Percentiles rank a stretch among this genome's conserved stretches.
These are phyloP conservation scores for Syritta pipiens DNA, from an alignment of 2,888 invertebrate species.

Conservation along the genomic window DNA sequence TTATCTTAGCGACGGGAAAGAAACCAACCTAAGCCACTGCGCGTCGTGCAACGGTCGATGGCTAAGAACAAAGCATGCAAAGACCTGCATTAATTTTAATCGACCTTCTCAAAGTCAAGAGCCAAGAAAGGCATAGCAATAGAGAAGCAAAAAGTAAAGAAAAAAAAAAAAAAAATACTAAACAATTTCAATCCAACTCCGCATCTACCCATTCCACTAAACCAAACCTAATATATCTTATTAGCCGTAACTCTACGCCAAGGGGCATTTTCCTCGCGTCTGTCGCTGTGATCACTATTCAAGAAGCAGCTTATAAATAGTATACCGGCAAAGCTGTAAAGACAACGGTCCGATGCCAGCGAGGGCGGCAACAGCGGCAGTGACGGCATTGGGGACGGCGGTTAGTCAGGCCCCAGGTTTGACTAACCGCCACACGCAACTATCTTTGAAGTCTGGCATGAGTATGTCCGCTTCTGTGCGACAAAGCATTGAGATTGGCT, in stretches of 20 bases:
- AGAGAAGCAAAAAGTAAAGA: slow-evolving; percentile 22
- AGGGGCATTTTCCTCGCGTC: slow-evolving; percentile 37
- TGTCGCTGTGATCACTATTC: slow-evolving; percentile 19
- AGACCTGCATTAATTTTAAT: slow-evolving; percentile 53
- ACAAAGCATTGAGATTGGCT: slow-evolving; percentile 3
- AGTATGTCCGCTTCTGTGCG: slow-evolving; percentile 10
- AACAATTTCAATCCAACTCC: slow-evolving; percentile 20
- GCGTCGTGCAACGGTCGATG: slow-evolving; percentile 4
- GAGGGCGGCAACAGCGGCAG: too few species aligned
- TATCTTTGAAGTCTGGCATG: slow-evolving; percentile 38
- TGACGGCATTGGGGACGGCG: not conserved
- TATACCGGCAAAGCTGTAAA: slow-evolving; percentile 5
- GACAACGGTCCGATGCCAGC: not conserved
- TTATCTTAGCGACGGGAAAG: too few species aligned
- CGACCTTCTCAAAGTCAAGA: slow-evolving; percentile 61
- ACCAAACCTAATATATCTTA: slow-evolving; percentile 42
- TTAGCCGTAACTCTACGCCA: slow-evolving; percentile 26
- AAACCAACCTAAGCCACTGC: too few species aligned
- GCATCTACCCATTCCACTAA: slow-evolving; percentile 24
- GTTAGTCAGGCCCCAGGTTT: slow-evolving; percentile 20
- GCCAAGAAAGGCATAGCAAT: not conserved
- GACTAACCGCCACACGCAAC: slow-evolving; percentile 40
- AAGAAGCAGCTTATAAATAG: slow-evolving; percentile 42
- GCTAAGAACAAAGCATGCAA: slow-evolving; percentile 31
- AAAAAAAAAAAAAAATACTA: slow-evolving; percentile 25